Evolutionary conservation across 2,888 invertebrate species (phyloP).

Genomic region (Notodonta dromedarius): DNA sequence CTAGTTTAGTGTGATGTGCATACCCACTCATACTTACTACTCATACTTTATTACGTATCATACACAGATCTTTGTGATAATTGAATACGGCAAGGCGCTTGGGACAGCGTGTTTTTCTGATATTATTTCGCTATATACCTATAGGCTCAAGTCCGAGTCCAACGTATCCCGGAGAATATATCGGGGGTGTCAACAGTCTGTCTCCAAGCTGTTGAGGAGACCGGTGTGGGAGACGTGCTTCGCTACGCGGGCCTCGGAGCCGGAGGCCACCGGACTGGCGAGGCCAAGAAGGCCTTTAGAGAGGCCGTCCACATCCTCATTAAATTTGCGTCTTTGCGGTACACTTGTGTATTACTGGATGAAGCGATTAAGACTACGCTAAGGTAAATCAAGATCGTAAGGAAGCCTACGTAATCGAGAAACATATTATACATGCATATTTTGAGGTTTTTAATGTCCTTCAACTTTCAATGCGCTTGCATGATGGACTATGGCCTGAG

Average conservation of each 20-base stretch:
- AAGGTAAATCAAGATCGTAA: conserved; percentile 51
- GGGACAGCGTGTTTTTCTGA: neutral
- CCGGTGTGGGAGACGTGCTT: conserved; percentile 57
- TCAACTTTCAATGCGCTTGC: too few relatives aligned
- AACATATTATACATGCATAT: too few relatives aligned
- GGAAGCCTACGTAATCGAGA: neutral
- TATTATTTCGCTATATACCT: neutral
- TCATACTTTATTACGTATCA: too few relatives aligned
- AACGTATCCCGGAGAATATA: conserved; percentile 69
- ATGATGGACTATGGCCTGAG: too few relatives aligned
- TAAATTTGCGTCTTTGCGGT: conserved; percentile 78
- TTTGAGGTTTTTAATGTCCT: too few relatives aligned
- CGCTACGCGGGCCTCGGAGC: conserved; percentile 72
- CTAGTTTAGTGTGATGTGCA: too few relatives aligned
- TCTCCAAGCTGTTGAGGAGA: conserved; percentile 67
- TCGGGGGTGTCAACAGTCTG: conserved; percentile 71
- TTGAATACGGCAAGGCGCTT: too few relatives aligned
- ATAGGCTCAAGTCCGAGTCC: conserved; percentile 75
- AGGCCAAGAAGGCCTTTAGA: conserved; percentile 73
- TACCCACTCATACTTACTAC: too few relatives aligned
- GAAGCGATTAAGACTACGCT: conserved; percentile 67
- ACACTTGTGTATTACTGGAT: conserved; percentile 68
- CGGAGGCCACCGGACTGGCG: conserved; percentile 73
- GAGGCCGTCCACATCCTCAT: conserved; percentile 71
- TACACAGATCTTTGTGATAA: too few relatives aligned